Percentiles rank a stretch among this genome's conserved stretches.
phyloP scores from a whole-genome alignment of 2,797 vertebrate genomes.

The Enteromius fasciolatus region DNA sequence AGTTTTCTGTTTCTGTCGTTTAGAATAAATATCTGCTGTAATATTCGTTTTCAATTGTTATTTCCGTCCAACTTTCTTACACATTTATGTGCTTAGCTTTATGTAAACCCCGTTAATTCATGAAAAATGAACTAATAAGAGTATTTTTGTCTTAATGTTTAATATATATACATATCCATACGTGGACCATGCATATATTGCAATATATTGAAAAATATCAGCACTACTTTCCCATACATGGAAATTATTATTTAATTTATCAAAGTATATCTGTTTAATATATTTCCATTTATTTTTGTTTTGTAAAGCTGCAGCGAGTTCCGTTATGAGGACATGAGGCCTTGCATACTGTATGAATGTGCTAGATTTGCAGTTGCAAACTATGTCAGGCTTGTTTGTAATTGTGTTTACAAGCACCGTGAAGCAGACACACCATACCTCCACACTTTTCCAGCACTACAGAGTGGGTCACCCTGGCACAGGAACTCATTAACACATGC shows the following conservation, averaged over 20 bases:
- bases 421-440: slow-evolving; percentile 32
- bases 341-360: not conserved
- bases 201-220: not conserved
- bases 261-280: not conserved
- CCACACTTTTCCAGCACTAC: slow-evolving; percentile 15
- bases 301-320: not conserved
- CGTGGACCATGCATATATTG: not conserved
- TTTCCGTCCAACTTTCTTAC: no score
- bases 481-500: slow-evolving; percentile 62
- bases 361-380: not conserved
- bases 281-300: not conserved
- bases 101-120: not conserved
- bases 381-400: slow-evolving; percentile 40
- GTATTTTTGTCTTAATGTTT: no score
- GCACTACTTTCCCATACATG: not conserved
- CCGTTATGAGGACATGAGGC: not conserved
- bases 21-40: not conserved
- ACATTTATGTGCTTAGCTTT: no score
- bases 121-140: not conserved
- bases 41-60: not conserved
- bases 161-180: not conserved
- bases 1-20: not conserved
- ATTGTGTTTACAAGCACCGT: slow-evolving; percentile 49
- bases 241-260: not conserved
- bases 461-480: slow-evolving; percentile 53